These are phyloP conservation scores for Montipora capitata DNA, from an alignment of 92 coral and sea anemone genomes.

Conservation along the genomic window DNA sequence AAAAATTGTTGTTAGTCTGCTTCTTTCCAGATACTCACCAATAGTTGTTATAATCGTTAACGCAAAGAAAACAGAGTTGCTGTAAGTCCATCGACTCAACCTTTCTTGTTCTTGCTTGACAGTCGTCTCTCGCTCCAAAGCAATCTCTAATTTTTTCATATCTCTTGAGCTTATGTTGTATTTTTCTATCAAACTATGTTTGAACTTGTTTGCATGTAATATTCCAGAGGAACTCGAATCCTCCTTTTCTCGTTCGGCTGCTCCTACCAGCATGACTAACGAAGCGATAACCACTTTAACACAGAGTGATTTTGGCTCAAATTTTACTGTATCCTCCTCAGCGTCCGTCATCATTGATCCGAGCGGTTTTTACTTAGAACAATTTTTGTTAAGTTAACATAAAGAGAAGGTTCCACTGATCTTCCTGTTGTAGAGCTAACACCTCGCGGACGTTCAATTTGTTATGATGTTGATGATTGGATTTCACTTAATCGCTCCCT, in stretches of 20 bases:
- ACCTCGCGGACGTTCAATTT: background rate
- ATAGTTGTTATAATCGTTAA: slow-evolving; percentile 96
- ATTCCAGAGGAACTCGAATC: background rate
- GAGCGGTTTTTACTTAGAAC: too few species aligned
- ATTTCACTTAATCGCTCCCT: too few species aligned
- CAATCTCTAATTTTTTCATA: slow-evolving; percentile 39
- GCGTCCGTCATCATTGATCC: slow-evolving; percentile 15
- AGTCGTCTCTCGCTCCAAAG: slow-evolving; percentile 44
- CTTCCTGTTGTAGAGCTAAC: background rate
- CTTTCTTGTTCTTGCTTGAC: slow-evolving; percentile 47
- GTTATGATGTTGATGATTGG: background rate
- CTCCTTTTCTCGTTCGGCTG: slow-evolving; percentile 72
- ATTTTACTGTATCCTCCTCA: slow-evolving; percentile 42
- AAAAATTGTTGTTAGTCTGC: background rate
- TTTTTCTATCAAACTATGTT: slow-evolving; percentile 48
- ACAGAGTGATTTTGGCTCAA: slow-evolving; percentile 83
- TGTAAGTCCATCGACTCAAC: slow-evolving; percentile 81
- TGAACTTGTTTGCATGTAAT: slow-evolving; percentile 26
- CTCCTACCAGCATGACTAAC: slow-evolving; percentile 86
- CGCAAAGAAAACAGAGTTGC: slow-evolving; percentile 86
- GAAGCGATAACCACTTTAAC: slow-evolving; percentile 71
- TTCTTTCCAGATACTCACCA: slow-evolving; percentile 58
- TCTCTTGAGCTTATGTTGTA: slow-evolving; percentile 76
- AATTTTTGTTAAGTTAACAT: too few species aligned
- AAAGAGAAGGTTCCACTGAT: too few species aligned